Percentiles rank a stretch among this genome's conserved stretches.
Evolutionary conservation across 2,113 vertebrate genomes (phyloP).

Genomic region (Hystrix cristata): DNA sequence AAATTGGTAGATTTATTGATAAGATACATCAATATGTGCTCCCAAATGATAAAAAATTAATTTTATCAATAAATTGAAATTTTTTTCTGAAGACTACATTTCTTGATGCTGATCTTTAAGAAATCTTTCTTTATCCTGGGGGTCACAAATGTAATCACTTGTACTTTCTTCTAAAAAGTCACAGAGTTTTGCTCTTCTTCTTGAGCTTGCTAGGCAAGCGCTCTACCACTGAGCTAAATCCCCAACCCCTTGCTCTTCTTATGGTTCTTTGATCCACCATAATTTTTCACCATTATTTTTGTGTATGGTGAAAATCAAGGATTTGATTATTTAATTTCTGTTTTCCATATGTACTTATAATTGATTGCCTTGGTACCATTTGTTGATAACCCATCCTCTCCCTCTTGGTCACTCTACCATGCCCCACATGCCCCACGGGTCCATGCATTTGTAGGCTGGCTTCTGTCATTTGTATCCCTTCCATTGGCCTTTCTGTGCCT

Average conservation of each 20-base stretch:
- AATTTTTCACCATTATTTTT: constrained; percentile 3
- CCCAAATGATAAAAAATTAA: constrained; percentile 8
- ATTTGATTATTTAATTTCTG: neutral
- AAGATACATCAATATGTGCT: neutral
- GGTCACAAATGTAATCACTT: neutral
- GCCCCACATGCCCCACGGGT: neutral
- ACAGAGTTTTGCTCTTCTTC: neutral
- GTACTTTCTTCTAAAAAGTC: neutral
- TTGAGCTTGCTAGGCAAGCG: too few species aligned
- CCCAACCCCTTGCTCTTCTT: neutral
- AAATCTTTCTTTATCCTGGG: neutral
- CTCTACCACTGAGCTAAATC: too few species aligned
- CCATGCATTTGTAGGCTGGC: accelerated
- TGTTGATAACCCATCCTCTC: neutral
- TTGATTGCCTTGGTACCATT: neutral
- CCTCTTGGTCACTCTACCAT: accelerated
- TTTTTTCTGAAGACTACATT: neutral
- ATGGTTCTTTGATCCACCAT: neutral
- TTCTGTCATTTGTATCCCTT: neutral
- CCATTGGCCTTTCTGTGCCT: neutral
- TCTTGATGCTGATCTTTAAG: neutral
- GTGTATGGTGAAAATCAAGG: neutral
- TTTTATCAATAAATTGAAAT: neutral
- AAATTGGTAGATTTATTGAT: neutral
- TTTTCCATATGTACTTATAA: neutral